Conservation (phyloP, 2,888 invertebrate species). For the Macrosiphum euphorbiae region DNA sequence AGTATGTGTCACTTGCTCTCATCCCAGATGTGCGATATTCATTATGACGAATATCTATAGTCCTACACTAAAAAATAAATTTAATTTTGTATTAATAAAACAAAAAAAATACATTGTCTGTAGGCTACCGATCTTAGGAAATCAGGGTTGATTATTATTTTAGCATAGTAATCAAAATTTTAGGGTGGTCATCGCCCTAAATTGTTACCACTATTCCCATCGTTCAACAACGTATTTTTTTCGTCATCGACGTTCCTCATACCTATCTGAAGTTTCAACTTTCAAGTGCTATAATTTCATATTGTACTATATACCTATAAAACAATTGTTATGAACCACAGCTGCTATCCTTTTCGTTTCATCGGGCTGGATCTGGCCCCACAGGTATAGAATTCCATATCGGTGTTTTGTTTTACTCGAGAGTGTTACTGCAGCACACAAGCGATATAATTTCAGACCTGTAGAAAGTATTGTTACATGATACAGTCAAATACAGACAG, state of each 20-base stretch:
- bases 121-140: neutral
- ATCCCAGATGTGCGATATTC: neutral
- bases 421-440: neutral
- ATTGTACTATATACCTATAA: neutral
- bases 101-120: neutral
- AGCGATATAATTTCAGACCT: neutral
- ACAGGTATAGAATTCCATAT: neutral
- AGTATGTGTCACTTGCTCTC: neutral
- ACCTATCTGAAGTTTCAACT: neutral
- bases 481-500: neutral
- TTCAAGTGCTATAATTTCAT: neutral
- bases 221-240: neutral
- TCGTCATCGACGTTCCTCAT: neutral
- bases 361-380: neutral
- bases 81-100: neutral
- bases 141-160: neutral
- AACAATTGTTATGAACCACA: neutral
- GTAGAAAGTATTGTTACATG: neutral
- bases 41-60: neutral
- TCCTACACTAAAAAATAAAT: neutral
- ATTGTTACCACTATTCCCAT: neutral
- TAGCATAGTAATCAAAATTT: neutral
- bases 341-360: neutral
- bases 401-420: neutral
- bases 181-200: neutral